phyloP scores from a whole-genome alignment of 2,888 invertebrate genomes.

The Nomada flava region DNA sequence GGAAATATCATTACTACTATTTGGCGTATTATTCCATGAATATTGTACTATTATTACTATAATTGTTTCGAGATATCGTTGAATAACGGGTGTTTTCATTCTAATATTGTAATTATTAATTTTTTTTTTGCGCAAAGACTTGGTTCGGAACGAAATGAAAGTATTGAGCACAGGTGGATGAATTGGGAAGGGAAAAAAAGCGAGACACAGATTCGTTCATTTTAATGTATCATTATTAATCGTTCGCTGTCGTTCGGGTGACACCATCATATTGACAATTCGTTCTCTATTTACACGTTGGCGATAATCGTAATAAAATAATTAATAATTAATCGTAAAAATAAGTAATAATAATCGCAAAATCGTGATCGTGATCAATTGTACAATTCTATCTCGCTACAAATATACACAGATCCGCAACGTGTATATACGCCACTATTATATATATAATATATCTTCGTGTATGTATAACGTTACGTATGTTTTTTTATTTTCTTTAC shows the following conservation, averaged over 20 bases:
- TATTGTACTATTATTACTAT: not conserved
- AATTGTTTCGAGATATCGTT: not conserved
- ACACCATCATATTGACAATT: slow-evolving; percentile 82
- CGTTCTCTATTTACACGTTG: slow-evolving; percentile 78
- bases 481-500: slow-evolving; percentile 54
- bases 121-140: no score
- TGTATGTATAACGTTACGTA: slow-evolving; percentile 52
- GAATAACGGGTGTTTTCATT: no score
- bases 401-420: slow-evolving; percentile 83
- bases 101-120: no score
- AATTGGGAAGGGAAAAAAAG: not conserved
- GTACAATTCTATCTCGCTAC: slow-evolving; percentile 77
- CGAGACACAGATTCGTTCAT: slow-evolving; percentile 34
- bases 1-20: not conserved
- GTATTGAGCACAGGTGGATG: no score
- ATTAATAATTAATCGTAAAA: slow-evolving; percentile 73
- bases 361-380: slow-evolving; percentile 72
- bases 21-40: not conserved
- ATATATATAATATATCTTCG: slow-evolving; percentile 43
- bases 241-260: slow-evolving; percentile 80
- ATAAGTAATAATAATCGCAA: slow-evolving; percentile 74
- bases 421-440: slow-evolving; percentile 36
- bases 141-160: no score
- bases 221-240: slow-evolving; percentile 83
- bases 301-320: slow-evolving; percentile 70